These are phyloP conservation scores for Pygoscelis antarcticus DNA, from an alignment of 2,113 vertebrate species.

Conservation along the genomic window DNA sequence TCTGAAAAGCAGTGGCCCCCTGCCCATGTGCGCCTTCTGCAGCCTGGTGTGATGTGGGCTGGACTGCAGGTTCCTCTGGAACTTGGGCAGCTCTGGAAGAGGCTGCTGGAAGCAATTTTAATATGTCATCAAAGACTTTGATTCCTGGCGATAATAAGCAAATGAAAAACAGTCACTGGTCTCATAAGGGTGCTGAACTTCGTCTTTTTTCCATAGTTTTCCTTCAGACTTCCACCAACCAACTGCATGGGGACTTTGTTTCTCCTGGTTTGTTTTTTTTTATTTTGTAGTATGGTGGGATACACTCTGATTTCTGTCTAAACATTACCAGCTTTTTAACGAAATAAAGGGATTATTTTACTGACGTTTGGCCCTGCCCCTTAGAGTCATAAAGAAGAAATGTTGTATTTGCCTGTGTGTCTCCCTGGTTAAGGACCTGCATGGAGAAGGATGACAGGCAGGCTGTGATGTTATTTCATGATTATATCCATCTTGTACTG, in stretches of 20 bases:
- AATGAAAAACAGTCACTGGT: not conserved
- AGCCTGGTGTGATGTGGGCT: not conserved
- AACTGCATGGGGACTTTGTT: not conserved
- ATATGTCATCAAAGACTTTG: not conserved
- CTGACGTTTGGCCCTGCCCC: accelerated
- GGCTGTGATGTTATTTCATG: not conserved
- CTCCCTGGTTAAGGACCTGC: not conserved
- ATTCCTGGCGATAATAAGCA: not conserved
- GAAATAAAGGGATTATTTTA: not conserved
- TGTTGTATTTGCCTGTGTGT: accelerated
- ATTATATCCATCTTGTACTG: not conserved
- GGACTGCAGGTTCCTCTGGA: not conserved
- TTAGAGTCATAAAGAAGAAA: not conserved
- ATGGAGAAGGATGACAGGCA: not conserved
- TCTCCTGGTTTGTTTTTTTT: not conserved
- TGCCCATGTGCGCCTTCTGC: not conserved
- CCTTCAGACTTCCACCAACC: not conserved
- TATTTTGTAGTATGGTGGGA: accelerated
- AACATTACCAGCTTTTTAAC: not conserved
- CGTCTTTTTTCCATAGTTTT: not conserved
- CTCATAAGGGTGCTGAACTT: not conserved
- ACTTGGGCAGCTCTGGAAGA: not conserved
- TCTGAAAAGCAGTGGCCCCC: not conserved
- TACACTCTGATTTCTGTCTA: not conserved
- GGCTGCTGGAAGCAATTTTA: not conserved